Evolutionary conservation across 2,113 vertebrate species (phyloP).

Genomic region (Globicephala melas): DNA sequence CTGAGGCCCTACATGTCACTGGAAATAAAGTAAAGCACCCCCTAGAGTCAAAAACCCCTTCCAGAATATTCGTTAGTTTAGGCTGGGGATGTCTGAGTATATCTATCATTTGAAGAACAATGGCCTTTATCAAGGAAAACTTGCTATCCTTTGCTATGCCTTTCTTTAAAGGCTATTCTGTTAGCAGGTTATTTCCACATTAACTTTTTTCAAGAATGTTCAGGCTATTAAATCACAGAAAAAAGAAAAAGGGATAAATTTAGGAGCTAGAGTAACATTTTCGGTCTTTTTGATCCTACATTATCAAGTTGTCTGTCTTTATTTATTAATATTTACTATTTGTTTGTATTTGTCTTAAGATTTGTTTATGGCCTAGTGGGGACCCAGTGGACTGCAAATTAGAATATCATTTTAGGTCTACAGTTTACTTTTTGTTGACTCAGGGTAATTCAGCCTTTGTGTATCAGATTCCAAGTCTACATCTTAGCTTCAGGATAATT

Average conservation of each 20-base stretch:
- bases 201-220: not conserved
- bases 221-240: not conserved
- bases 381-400: not conserved
- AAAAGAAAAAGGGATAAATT: not conserved
- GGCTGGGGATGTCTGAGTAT: not conserved
- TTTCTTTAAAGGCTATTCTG: not conserved
- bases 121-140: not conserved
- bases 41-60: not conserved
- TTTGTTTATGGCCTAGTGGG: not conserved
- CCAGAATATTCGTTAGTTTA: not conserved
- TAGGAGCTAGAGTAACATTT: not conserved
- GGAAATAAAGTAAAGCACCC: not conserved
- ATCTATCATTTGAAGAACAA: not conserved
- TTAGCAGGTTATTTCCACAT: not conserved
- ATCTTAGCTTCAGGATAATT: not conserved
- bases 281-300: not conserved
- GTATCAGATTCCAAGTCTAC: not conserved
- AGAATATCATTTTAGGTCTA: not conserved
- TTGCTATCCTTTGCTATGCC: not conserved
- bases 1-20: not conserved
- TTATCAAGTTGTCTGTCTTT: not conserved
- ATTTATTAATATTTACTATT: slow-evolving; percentile 42
- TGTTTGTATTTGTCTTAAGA: not conserved
- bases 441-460: not conserved
- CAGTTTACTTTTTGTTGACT: not conserved